Evolutionary conservation across 2,888 invertebrate species (phyloP), one percentile per base, ranked within the genome.

Genomic region (Glyphotaelius pellucidus): DNA sequence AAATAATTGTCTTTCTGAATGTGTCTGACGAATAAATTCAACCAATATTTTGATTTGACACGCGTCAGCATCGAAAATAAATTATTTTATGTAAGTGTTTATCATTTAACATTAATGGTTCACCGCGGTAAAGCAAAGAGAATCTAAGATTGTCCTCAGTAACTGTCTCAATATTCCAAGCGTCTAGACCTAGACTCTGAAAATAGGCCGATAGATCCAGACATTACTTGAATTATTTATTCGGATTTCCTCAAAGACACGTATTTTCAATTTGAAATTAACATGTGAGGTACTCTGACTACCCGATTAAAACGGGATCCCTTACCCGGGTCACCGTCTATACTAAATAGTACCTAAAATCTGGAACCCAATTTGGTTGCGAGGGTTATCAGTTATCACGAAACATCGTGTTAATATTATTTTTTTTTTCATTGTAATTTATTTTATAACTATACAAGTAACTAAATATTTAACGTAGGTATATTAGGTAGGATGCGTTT

Each of bases 211-310:
- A 19, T 83, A 19, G 81, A 32, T 81, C 19, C 15, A 81, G 31
- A 31, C 31, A 67, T 25, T 25, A 25, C 84, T 32, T 84, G 52
- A 85, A 85, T 38, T 85, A 85, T 19, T 85, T 85, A 35, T 85
- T 25, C 42, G n/a, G 32, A 38, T 38, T 85, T 35, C 85, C 32
- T 85, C 85, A 67, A 67, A 67, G 42, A 85, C 85, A 85, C n/a
- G 85, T 85, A 35, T 85, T 85, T 85, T 85, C 85, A 85, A 85
- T 85, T 85, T 42, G 38, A 42, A 85, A 85, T 85, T 85, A 85
- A 85, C 85, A 35, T 85, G 25, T 85, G 42, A 9, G 47, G 85
- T 85, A 38, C 42, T 85, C 30, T 85, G 85, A 85, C 42, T 38
- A 85, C 38, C n/a, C n/a, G 42, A 38, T n/a, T n/a, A 32, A 52